Percentiles rank a stretch among this genome's conserved stretches.
Evolutionary conservation across 2,797 vertebrate species (phyloP).

Genomic region (Sandelia bainsii): DNA sequence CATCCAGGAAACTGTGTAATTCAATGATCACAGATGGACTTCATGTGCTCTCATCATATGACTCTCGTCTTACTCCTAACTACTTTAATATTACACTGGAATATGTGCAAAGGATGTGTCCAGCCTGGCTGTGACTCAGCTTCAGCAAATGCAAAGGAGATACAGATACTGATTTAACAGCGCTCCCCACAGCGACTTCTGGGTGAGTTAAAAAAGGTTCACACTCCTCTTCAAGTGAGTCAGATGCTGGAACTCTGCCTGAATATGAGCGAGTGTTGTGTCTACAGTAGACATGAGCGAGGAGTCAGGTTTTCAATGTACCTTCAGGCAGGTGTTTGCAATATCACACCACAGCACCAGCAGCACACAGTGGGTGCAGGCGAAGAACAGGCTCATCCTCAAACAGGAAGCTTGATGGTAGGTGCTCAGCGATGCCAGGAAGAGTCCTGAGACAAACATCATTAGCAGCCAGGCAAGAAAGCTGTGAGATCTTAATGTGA

Average conservation of each 20-base stretch:
- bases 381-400: background rate
- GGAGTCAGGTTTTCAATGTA: background rate
- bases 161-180: background rate
- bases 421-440: background rate
- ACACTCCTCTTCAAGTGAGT: constrained; percentile 6
- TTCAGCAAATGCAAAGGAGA: background rate
- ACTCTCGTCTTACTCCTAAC: background rate
- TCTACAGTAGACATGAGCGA: background rate
- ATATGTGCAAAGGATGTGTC: background rate
- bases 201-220: background rate
- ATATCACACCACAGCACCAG: background rate
- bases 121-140: background rate
- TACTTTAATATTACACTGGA: background rate
- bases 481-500: background rate
- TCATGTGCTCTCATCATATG: background rate
- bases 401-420: constrained; percentile 7
- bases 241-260: background rate
- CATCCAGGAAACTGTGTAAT: background rate
- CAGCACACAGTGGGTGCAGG: background rate
- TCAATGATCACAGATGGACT: background rate
- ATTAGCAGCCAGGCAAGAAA: background rate
- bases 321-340: background rate
- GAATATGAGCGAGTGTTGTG: background rate
- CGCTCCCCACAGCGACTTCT: background rate
- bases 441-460: constrained; percentile 4